Percentiles rank a stretch among this genome's conserved stretches.
phyloP scores from a whole-genome alignment of 1,140 invertebrate species.

The Aradophagus sp. region DNA sequence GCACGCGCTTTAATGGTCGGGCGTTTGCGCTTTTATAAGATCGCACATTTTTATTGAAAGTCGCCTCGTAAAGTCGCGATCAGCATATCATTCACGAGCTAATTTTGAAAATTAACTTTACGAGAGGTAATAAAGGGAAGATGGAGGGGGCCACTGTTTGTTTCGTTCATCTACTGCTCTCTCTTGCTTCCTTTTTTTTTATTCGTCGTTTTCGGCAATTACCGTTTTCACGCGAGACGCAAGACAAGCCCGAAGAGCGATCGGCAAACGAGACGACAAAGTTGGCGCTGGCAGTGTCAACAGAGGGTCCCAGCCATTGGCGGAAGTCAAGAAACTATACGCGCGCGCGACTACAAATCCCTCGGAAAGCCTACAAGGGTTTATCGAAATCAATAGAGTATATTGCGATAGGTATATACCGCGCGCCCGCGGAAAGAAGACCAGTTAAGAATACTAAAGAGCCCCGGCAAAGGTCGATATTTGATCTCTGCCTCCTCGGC shows the following conservation, averaged over 20 bases:
- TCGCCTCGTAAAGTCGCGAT: background rate
- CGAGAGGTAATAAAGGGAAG: too few relatives aligned
- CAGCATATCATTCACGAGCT: conserved; percentile 2
- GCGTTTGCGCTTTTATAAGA: conserved; percentile 15
- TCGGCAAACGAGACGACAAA: background rate
- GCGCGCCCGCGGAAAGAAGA: conserved; percentile 31
- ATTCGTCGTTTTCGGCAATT: too few relatives aligned
- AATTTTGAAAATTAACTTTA: too few relatives aligned
- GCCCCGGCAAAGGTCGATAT: conserved; percentile 35
- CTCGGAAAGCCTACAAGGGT: conserved; percentile 48
- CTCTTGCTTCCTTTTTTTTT: too few relatives aligned
- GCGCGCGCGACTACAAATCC: conserved; percentile 46
- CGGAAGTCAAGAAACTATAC: conserved; percentile 49
- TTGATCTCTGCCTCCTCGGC: conserved; percentile 47
- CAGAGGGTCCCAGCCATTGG: conserved; percentile 26
- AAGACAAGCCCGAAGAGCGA: background rate
- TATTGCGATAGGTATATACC: conserved; percentile 47
- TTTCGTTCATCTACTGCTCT: too few relatives aligned
- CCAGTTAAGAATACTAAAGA: conserved; percentile 51
- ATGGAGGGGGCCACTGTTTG: too few relatives aligned
- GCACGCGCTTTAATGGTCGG: conserved; percentile 41
- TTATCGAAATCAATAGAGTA: conserved; percentile 59
- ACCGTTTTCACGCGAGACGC: too few relatives aligned
- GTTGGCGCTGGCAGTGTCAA: conserved; percentile 35
- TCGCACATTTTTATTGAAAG: conserved; percentile 6